A percentile compares a stretch with the other conserved stretches of the same genome.
Evolutionary conservation across 2,113 vertebrate species (phyloP).

Genomic region (Solenodon paradoxus): DNA sequence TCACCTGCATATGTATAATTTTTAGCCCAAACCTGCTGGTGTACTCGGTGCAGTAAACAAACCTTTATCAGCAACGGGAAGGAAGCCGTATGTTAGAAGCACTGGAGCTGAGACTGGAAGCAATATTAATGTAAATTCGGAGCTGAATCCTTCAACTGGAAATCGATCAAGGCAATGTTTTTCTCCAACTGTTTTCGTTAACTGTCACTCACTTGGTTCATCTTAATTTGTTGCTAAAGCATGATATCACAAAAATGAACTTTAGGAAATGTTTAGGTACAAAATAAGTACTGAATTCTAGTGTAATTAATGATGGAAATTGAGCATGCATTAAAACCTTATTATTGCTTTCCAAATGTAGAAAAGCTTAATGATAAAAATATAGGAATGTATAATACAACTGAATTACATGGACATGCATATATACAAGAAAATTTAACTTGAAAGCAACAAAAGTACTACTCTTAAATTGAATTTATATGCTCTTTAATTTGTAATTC

Average conservation of each 20-base stretch:
- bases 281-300: constrained; percentile 23
- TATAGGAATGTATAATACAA: background rate
- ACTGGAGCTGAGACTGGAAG: constrained; percentile 88
- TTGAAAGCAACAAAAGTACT: background rate
- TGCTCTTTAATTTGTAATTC: background rate
- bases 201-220: background rate
- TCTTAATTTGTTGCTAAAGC: background rate
- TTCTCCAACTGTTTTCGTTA: constrained; percentile 12
- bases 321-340: background rate
- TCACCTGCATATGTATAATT: constrained; percentile 46
- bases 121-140: constrained; percentile 91
- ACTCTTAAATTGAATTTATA: background rate
- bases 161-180: constrained; percentile 91
- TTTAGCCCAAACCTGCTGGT: constrained; percentile 92
- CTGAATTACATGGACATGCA: background rate
- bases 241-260: background rate
- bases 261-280: background rate
- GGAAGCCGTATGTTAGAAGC: constrained; percentile 91
- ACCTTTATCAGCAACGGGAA: constrained; percentile 93
- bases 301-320: background rate
- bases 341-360: background rate
- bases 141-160: constrained; percentile 87
- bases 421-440: background rate
- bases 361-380: background rate
- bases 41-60: constrained; percentile 97